Percentiles rank a stretch among this genome's conserved stretches.
Evolutionary conservation across 2,888 invertebrate species (phyloP).

Genomic region (Drosophila nr. perissopoda): DNA sequence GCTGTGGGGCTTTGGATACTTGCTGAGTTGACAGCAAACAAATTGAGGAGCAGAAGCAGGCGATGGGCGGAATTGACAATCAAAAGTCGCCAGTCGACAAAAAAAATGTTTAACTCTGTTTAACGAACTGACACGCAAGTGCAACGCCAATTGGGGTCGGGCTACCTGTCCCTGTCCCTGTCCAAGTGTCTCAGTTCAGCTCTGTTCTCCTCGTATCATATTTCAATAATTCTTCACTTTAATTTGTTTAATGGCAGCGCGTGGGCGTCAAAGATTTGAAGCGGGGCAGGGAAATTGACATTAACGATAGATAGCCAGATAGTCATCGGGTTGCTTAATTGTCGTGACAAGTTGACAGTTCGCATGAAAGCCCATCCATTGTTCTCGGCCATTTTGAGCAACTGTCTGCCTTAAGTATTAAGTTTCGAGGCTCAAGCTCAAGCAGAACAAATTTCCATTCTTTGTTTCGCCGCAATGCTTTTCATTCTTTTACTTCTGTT

Average conservation of each 20-base stretch:
- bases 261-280: slow-evolving; percentile 47
- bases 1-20: slow-evolving; percentile 16
- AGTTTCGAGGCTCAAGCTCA: slow-evolving; percentile 24
- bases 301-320: slow-evolving; percentile 69
- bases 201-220: slow-evolving; percentile 47
- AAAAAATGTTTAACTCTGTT: slow-evolving; percentile 4
- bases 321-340: slow-evolving; percentile 75
- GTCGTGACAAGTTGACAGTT: slow-evolving; percentile 81
- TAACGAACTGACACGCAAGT: slow-evolving; percentile 48
- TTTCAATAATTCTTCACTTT: slow-evolving; percentile 70
- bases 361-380: slow-evolving; percentile 76
- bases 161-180: slow-evolving; percentile 36
- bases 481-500: slow-evolving; percentile 37
- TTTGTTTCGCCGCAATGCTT: slow-evolving; percentile 51
- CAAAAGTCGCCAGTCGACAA: slow-evolving; percentile 5
- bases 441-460: slow-evolving; percentile 41
- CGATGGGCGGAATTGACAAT: slow-evolving; percentile 8
- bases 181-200: slow-evolving; percentile 1
- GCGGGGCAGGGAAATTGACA: background rate
- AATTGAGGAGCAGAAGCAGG: slow-evolving; percentile 11
- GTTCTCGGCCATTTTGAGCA: slow-evolving; percentile 45
- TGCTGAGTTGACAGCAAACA: slow-evolving; percentile 28
- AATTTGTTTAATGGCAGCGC: slow-evolving; percentile 68
- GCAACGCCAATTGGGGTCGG: slow-evolving; percentile 53
- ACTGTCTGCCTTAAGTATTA: slow-evolving; percentile 45